phyloP scores from a whole-genome alignment of 2,888 invertebrate species.

The Cataglyphis rosenhaueri region DNA sequence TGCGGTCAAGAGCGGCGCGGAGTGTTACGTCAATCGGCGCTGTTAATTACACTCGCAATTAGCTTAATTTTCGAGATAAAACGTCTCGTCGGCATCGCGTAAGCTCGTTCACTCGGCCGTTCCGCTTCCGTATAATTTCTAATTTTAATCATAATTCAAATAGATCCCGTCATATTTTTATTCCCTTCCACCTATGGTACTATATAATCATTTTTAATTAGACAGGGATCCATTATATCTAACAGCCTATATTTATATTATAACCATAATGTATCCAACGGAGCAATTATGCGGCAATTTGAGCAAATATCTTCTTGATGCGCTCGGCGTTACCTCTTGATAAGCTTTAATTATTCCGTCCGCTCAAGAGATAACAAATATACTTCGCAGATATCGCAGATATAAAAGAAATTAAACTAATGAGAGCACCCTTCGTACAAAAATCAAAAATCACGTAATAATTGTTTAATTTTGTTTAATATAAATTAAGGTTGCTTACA shows the following conservation, averaged over 20 bases:
- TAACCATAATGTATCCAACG: conserved; percentile 22
- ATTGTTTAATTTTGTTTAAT: background rate
- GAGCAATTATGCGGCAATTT: conserved; percentile 49
- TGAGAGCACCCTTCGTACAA: background rate
- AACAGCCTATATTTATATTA: conserved; percentile 54
- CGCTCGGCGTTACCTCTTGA: conserved; percentile 39
- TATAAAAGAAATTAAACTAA: conserved; percentile 34
- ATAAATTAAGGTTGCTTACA: background rate
- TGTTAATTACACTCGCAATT: conserved; percentile 67
- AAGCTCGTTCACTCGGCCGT: background rate
- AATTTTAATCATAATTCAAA: conserved; percentile 57
- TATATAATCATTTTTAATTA: conserved; percentile 48
- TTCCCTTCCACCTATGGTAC: conserved; percentile 15
- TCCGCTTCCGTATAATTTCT: conserved; percentile 45
- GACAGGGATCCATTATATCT: conserved; percentile 24
- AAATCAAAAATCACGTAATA: conserved; percentile 11
- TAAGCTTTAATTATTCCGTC: conserved; percentile 51
- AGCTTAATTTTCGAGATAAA: conserved; percentile 55
- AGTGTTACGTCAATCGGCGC: conserved; percentile 60
- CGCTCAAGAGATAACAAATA: conserved; percentile 38
- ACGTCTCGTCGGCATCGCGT: conserved; percentile 16
- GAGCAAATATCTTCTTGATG: conserved; percentile 37
- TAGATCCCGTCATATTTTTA: conserved; percentile 36
- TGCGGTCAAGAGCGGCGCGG: conserved; percentile 47
- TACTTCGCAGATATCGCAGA: conserved; percentile 44